Evolutionary conservation across 1,140 invertebrate genomes (phyloP).

Genomic region (Calycopis cecrops): DNA sequence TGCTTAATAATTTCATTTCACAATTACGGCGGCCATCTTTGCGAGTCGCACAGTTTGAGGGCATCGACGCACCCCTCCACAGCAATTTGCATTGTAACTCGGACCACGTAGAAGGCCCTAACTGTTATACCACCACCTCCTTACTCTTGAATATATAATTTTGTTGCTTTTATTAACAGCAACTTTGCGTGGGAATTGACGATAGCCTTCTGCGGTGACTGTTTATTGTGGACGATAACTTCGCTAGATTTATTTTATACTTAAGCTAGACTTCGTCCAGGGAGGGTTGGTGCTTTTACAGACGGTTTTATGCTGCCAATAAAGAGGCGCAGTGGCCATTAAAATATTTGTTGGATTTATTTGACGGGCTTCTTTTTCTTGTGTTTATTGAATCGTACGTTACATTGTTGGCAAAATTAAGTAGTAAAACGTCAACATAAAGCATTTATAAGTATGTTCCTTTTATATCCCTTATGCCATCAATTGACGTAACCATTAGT

Average conservation of each 20-base stretch:
- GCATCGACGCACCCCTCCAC: conserved; percentile 65
- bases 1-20: conserved; percentile 75
- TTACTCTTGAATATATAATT: conserved; percentile 75
- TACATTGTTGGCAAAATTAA: conserved; percentile 61
- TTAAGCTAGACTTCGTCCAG: conserved; percentile 56
- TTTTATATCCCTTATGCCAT: conserved; percentile 6
- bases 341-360: conserved; percentile 72
- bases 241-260: conserved; percentile 73
- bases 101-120: conserved; percentile 71
- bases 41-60: conserved; percentile 70
- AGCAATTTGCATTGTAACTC: conserved; percentile 73
- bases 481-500: background rate
- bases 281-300: conserved; percentile 48
- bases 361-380: conserved; percentile 60
- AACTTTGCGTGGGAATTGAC: conserved; percentile 72
- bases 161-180: conserved; percentile 73
- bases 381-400: conserved; percentile 52
- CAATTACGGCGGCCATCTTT: conserved; percentile 73
- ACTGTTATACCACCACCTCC: conserved; percentile 67
- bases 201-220: conserved; percentile 67
- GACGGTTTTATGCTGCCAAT: conserved; percentile 62
- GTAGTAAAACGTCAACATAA: conserved; percentile 23
- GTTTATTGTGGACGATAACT: conserved; percentile 72
- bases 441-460: conserved; percentile 1
- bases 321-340: conserved; percentile 64